Percentiles rank a stretch among this genome's conserved stretches.
Conservation (phyloP, 2,113 vertebrate species). For the Salvelinus sp. region DNA sequence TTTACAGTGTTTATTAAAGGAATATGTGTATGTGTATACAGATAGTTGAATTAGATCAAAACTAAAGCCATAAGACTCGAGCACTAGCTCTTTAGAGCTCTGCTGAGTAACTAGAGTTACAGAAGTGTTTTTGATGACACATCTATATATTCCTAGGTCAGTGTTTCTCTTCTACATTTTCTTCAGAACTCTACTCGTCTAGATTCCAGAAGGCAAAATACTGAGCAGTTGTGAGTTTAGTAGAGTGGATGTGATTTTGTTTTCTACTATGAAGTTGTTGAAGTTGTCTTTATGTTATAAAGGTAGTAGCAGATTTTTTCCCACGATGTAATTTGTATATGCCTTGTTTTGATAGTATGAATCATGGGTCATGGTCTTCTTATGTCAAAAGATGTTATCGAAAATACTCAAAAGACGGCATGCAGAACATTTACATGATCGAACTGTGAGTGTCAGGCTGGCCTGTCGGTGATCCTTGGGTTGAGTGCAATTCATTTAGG, state of each 20-base stretch:
- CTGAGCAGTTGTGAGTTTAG: constrained; percentile 64
- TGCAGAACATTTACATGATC: constrained; percentile 27
- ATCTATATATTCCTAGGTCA: constrained; percentile 61
- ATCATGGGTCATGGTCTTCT: constrained; percentile 35
- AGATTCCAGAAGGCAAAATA: constrained; percentile 59
- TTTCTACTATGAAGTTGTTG: constrained; percentile 66
- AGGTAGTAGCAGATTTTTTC: constrained; percentile 60
- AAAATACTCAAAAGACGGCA: constrained; percentile 45
- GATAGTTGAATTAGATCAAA: constrained; percentile 72
- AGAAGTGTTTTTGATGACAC: constrained; percentile 32
- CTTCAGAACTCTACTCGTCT: constrained; percentile 60
- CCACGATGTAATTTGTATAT: constrained; percentile 65
- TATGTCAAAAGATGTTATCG: constrained; percentile 44
- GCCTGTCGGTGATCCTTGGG: constrained; percentile 35
- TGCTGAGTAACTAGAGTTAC: constrained; percentile 69
- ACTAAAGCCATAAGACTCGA: constrained; percentile 82
- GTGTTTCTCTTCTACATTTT: constrained; percentile 68
- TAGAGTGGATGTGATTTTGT: constrained; percentile 63
- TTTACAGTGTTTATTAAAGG: constrained; percentile 67
- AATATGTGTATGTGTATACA: constrained; percentile 65
- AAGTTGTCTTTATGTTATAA: constrained; percentile 54
- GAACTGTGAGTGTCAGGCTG: constrained; percentile 17
- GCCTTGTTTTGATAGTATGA: constrained; percentile 68
- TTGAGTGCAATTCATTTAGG: neutral
- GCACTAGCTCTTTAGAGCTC: constrained; percentile 78